A percentile compares a stretch with the other conserved stretches of the same genome.
phyloP scores from a whole-genome alignment of 2,888 invertebrate species.

The Perithous albicinctus region DNA sequence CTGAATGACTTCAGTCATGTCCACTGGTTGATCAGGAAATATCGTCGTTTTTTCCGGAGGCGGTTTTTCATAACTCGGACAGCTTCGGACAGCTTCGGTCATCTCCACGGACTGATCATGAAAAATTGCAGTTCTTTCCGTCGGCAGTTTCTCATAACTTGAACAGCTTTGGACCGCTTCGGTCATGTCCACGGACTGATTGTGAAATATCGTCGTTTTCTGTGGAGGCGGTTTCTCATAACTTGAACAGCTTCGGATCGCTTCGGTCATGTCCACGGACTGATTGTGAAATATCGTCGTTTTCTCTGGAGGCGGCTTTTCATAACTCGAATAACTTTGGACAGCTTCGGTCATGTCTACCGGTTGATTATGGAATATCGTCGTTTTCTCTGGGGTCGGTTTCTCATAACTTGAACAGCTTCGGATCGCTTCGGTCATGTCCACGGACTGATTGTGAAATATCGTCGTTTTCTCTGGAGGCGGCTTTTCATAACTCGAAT shows the following conservation, averaged over 20 bases:
- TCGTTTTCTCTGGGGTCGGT: background rate
- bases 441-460: background rate
- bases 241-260: background rate
- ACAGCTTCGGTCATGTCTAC: conserved; percentile 54
- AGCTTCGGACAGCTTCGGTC: background rate
- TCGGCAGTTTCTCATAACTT: background rate
- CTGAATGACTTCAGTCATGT: background rate
- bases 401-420: background rate
- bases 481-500: background rate
- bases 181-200: conserved; percentile 7
- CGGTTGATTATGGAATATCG: conserved; percentile 27
- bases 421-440: background rate
- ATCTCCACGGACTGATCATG: background rate
- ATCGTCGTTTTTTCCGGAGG: background rate
- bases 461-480: background rate
- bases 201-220: conserved; percentile 31
- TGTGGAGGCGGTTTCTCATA: background rate
- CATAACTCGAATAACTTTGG: background rate
- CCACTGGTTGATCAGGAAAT: background rate
- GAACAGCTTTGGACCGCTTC: background rate
- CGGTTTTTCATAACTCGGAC: background rate
- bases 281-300: background rate
- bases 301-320: background rate
- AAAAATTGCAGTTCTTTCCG: background rate
- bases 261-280: background rate